Base-by-base conservation (phyloP, 2,113 vertebrate species). In the Nerophis ophidion region DNA sequence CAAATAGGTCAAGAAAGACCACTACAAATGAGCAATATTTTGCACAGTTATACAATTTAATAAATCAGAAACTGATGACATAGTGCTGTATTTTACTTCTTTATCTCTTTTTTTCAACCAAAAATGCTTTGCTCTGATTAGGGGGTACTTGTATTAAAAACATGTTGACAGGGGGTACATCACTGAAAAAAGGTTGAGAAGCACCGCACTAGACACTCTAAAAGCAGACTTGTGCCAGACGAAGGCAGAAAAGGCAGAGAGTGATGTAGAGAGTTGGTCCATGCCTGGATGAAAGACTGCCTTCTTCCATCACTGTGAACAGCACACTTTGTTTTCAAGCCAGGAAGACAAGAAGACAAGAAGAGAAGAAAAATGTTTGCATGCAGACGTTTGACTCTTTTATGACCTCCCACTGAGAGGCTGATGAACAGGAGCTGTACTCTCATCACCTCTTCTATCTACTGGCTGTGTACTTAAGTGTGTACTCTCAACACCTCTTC, bases 381-480 rank as follows among this genome's bases (percentile, higher is more conserved):
- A 8, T 71, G 65, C 76, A 83, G 75, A 79, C 79, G 68, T 71
- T 67, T 81, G 84, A 84, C 77, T 82, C 74, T 77, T 81, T 75
- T 66, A 61, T 66, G 66, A 79, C 48, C 81, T 84, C 81, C 84
- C 84, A 79, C 74, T 9, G 81, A 81, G 84, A 84, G 73, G 67
- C 71, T 46, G 70, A 70, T 68, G 77, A 81, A 67, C 48, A 26
- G 67, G 61, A 82, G 77, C 77, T 59, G 34, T 9, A 49, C 83
- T 86, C 84, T 83, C 3, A 26, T 26, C 19, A 26, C 19, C 19
- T 26, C 19, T 26, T 26, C 19, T 3, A 26, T 26, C 19, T 26
- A 26, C 3, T 1, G 1, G 3, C 19, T 26, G 19, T 26, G 19
- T 26, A 26, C 19, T 26, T 26, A 26, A 26, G 19, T 26, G 19